Base-by-base conservation (phyloP, 1,140 invertebrate genomes). In the Leptonema lineaticorne region DNA sequence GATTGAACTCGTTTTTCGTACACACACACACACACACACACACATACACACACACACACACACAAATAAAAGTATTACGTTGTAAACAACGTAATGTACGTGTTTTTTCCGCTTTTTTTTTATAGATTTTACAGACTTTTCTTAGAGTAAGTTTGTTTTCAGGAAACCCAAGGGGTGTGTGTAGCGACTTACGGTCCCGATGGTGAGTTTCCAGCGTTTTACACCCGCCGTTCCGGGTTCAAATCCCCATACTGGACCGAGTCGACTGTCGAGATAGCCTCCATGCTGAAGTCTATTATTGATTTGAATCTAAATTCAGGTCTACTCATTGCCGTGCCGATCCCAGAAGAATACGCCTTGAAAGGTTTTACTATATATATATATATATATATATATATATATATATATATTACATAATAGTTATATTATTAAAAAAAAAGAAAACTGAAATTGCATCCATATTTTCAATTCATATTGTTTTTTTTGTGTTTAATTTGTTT, bases 91-190 rank as follows among this genome's bases (percentile, higher is more conserved):
- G n/a, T n/a, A n/a, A n/a, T n/a, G n/a, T n/a, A n/a, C n/a, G n/a
- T n/a, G n/a, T n/a, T n/a, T n/a, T n/a, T n/a, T n/a, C n/a, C n/a
- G n/a, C n/a, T n/a, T n/a, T n/a, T n/a, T n/a, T n/a, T n/a, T n/a
- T n/a, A n/a, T n/a, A n/a, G n/a, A n/a, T n/a, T n/a, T n/a, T n/a
- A n/a, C n/a, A n/a, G n/a, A n/a, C n/a, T n/a, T n/a, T n/a, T n/a
- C n/a, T n/a, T n/a, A n/a, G n/a, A n/a, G n/a, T n/a, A n/a, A n/a
- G n/a, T 41, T 16, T 41, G 73, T 22, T 53, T 53, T 53, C 27
- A 95, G 91, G 96, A 98, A 85, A 98, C 95, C 0, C 88, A 95
- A 79, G 95, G 96, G 7, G 95, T 98, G 0, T 92, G 92, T 75
- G 94, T 98, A 0, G 87, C 89, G 45, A 89, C 91, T 0, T 90